A percentile compares a stretch with the other conserved stretches of the same genome.
phyloP scores from a whole-genome alignment of 2,888 invertebrate species.

The Sabatieria punctata region DNA sequence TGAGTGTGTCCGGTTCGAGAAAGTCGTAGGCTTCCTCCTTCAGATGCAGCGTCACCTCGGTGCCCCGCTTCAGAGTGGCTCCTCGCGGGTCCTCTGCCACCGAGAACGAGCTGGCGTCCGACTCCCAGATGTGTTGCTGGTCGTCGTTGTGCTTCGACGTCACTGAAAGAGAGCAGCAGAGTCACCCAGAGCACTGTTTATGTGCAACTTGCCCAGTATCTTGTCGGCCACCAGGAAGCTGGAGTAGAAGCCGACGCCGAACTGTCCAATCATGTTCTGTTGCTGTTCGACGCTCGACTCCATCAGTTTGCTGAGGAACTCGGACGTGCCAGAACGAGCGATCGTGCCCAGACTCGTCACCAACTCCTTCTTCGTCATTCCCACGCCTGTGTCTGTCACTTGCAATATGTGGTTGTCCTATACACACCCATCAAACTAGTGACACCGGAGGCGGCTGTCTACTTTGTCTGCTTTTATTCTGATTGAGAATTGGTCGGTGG shows the following conservation, averaged over 20 bases:
- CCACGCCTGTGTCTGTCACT: slow-evolving; percentile 88
- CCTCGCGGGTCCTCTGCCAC: slow-evolving; percentile 81
- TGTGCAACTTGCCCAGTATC: slow-evolving; percentile 51
- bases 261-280: slow-evolving; percentile 77
- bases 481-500: slow-evolving; percentile 65
- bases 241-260: slow-evolving; percentile 98
- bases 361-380: slow-evolving; percentile 86
- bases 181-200: no score
- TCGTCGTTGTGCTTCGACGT: slow-evolving; percentile 86
- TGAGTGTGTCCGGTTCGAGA: slow-evolving; percentile 74
- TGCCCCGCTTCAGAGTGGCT: slow-evolving; percentile 70
- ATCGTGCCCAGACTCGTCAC: slow-evolving; percentile 93
- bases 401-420: slow-evolving; percentile 75
- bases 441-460: not conserved
- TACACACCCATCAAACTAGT: slow-evolving; percentile 45
- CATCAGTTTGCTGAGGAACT: slow-evolving; percentile 26
- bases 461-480: slow-evolving; percentile 50
- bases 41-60: slow-evolving; percentile 58
- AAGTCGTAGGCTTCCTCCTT: slow-evolving; percentile 95
- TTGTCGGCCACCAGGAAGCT: slow-evolving; percentile 89
- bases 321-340: slow-evolving; percentile 42
- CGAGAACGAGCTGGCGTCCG: slow-evolving; percentile 72
- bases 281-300: slow-evolving; percentile 12
- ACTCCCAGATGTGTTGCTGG: slow-evolving; percentile 91
- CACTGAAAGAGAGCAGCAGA: slow-evolving; percentile 47